Base-by-base conservation (phyloP, 2,113 vertebrate species). In the Trochalopteron elliotii region DNA sequence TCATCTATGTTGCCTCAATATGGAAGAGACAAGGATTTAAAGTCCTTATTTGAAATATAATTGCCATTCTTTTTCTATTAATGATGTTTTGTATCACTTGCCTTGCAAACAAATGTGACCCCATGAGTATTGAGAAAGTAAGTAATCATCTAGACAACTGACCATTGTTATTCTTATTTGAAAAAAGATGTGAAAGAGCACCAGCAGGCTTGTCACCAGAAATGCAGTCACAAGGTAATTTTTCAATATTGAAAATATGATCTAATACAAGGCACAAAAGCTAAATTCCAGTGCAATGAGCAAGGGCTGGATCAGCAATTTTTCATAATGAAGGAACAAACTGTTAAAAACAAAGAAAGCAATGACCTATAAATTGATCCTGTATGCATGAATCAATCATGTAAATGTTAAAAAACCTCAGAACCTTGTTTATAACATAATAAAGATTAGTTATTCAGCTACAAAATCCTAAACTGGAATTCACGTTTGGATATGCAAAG, bases 261-360 rank as follows among this genome's bases (percentile, higher is more conserved):
- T 71, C 80, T 94, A 96, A 90, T 93, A 69, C 7, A 70, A 96
- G 81, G 93, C 92, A 97, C 84, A 79, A 92, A 95, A 97, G 70
- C 42, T 96, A 78, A 96, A 97, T 97, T 97, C 95, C 90, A 90
- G 57, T 59, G 59, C 61, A 93, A 86, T 92, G 70, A 97, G 55
- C 94, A 83, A 93, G 94, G 70, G 76, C 50, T 85, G 69, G 39
- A 78, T 80, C 87, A 76, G 81, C 65, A 95, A 30, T 86, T 95
- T 96, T 70, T 97, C 87, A 95, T 71, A 90, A 84, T 47, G 56
- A 47, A 95, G 63, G 31, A 96, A 87, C 37, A 83, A 94, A 85
- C 65, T 88, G 53, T 96, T 94, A 74, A 75, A 97, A 96, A 84
- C 64, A 80, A 92, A 95, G 50, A 13, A 89, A 87, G 37, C 30